phyloP scores from a whole-genome alignment of 2,113 vertebrate species.

The rat (Rattus norvegicus) region GRCr8 NC_086028.1:104614001-104614500 shows the following conservation, averaged over 20 bases:
- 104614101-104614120: not conserved
- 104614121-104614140: not conserved
- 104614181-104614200: not conserved
- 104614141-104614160: not conserved
- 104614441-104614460: accelerated
- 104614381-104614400: accelerated
- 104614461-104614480: accelerated
- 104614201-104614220: not conserved
- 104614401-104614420: not conserved
- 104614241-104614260: not conserved
- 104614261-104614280: not conserved
- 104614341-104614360: accelerated
- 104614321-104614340: accelerated
- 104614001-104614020: not conserved
- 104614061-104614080: accelerated
- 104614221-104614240: not conserved
- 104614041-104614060: accelerated
- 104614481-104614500: accelerated
- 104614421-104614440: not conserved
- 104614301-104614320: not conserved
- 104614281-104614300: not conserved
- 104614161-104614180: not conserved
- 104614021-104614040: not conserved
- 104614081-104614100: not conserved
- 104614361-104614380: not conserved